phyloP scores from a whole-genome alignment of 2,113 vertebrate genomes.

The Candoia aspera region DNA sequence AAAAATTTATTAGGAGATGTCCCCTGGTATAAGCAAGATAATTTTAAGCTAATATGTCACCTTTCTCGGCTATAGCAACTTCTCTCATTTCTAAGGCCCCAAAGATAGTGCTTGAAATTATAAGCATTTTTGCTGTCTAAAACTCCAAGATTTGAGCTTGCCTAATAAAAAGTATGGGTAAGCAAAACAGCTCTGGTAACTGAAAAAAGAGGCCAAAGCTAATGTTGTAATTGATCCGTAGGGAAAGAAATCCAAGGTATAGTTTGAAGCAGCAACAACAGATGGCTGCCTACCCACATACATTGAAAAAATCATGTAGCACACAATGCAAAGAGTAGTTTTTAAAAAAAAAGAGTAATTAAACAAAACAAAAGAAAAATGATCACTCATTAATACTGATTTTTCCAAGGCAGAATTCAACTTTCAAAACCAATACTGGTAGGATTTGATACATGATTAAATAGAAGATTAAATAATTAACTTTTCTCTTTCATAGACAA shows the following conservation, averaged over 20 bases:
- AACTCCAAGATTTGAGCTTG: background rate
- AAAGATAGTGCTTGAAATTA: background rate
- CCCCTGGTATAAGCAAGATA: background rate
- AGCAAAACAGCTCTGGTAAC: background rate
- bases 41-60: background rate
- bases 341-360: background rate
- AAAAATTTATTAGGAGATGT: background rate
- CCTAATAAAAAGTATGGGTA: background rate
- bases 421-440: background rate
- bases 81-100: background rate
- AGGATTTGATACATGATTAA: background rate
- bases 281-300: background rate
- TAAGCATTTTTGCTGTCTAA: background rate
- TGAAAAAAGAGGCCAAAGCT: background rate
- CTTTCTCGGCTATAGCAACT: background rate
- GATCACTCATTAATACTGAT: background rate
- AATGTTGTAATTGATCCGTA: background rate
- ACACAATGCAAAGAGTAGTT: rapidly evolving
- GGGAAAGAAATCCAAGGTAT: background rate
- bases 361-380: background rate
- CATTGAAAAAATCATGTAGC: too few species aligned
- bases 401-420: background rate
- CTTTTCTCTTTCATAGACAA: background rate
- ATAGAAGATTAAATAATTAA: background rate
- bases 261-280: background rate